These are phyloP conservation scores for Rapana venosa DNA, from an alignment of 2,888 invertebrate genomes.

Conservation along the genomic window DNA sequence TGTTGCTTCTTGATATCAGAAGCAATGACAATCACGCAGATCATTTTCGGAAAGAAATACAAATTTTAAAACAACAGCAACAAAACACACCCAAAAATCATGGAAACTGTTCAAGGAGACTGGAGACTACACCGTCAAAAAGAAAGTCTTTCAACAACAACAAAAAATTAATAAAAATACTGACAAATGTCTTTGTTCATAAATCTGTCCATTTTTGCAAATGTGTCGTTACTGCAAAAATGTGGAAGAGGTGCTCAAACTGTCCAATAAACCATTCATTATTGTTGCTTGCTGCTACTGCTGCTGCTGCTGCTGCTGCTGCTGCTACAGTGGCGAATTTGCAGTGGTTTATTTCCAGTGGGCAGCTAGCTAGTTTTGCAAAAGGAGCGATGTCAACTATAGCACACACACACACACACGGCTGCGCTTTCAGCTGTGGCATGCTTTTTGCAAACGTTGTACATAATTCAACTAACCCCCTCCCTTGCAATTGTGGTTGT, in stretches of 20 bases:
- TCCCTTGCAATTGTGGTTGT: constrained; percentile 6
- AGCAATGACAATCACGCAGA: too few species aligned
- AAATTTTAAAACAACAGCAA: too few species aligned
- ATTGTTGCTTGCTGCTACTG: not conserved
- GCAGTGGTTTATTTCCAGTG: not conserved
- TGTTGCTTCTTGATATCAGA: too few species aligned
- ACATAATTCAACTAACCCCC: not conserved
- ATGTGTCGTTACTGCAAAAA: constrained; percentile 9
- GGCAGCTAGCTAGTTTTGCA: constrained; percentile 20
- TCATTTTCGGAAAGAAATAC: too few species aligned
- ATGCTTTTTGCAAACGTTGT: not conserved
- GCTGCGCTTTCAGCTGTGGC: not conserved
- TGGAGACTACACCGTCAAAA: not conserved
- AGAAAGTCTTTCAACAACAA: not conserved
- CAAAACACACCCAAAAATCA: too few species aligned
- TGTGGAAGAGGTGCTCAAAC: not conserved
- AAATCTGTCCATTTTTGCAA: not conserved
- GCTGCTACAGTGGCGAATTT: not conserved
- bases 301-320: too few species aligned
- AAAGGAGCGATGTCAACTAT: not conserved
- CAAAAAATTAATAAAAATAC: not conserved
- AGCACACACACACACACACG: not conserved
- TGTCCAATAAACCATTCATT: not conserved
- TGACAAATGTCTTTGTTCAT: not conserved
- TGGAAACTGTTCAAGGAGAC: not conserved